Evolutionary conservation across 2,113 vertebrate genomes (phyloP).

Genomic region (Thunnus maccoyii): DNA sequence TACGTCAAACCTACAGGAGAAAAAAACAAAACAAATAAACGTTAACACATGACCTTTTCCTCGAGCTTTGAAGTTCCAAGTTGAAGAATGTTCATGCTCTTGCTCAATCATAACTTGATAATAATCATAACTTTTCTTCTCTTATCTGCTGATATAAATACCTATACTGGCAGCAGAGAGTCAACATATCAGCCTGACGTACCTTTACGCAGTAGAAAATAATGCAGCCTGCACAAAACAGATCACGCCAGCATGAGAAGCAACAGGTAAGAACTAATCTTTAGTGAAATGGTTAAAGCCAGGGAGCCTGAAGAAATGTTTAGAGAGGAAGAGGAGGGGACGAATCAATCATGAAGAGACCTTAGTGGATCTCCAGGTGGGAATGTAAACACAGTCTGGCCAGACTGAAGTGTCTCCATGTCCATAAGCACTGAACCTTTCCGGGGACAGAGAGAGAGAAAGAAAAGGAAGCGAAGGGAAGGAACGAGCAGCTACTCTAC

Average conservation of each 20-base stretch:
- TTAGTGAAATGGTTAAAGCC: background rate
- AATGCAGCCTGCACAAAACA: background rate
- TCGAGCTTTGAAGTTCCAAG: too few relatives aligned
- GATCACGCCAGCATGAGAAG: background rate
- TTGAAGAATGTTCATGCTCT: too few relatives aligned
- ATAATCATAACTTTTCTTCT: too few relatives aligned
- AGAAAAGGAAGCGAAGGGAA: background rate
- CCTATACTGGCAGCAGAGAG: too few relatives aligned
- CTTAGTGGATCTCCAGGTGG: slow-evolving; percentile 16
- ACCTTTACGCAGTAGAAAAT: too few relatives aligned
- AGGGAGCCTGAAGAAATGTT: background rate
- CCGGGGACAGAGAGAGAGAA: background rate
- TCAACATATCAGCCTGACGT: too few relatives aligned
- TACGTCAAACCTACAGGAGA: too few relatives aligned
- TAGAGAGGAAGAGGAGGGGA: slow-evolving; percentile 2
- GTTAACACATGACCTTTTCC: too few relatives aligned
- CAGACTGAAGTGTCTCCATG: slow-evolving; percentile 24
- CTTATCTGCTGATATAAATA: too few relatives aligned
- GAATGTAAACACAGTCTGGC: slow-evolving; percentile 58
- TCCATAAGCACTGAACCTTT: slow-evolving; percentile 31
- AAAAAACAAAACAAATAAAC: too few relatives aligned
- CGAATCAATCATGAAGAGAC: slow-evolving; percentile 4
- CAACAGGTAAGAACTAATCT: background rate
- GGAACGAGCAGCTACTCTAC: background rate
- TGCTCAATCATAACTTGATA: too few relatives aligned